Percentiles rank a stretch among this genome's conserved stretches.
Evolutionary conservation across 2,888 invertebrate species (phyloP).

Genomic region (Ptilodon capucinus): DNA sequence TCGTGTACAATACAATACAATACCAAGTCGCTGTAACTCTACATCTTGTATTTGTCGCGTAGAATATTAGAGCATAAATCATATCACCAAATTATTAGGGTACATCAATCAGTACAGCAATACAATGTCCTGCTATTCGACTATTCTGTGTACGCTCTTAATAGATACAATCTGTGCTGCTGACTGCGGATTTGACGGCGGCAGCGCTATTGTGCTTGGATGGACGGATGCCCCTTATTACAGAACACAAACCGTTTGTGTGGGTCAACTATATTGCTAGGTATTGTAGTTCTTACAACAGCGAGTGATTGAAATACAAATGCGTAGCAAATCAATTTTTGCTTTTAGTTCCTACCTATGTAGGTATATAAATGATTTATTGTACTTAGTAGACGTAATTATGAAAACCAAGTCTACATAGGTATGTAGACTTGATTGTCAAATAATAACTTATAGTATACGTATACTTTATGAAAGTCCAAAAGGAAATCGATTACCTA

Average conservation of each 20-base stretch:
- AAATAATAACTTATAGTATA: no score
- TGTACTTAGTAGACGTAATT: no score
- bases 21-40: no score
- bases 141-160: slow-evolving; percentile 20
- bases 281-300: background rate
- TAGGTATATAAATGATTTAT: no score
- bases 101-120: slow-evolving; percentile 21
- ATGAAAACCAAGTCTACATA: no score
- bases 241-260: slow-evolving; percentile 45
- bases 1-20: no score
- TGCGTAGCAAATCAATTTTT: background rate
- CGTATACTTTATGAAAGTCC: background rate
- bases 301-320: slow-evolving; percentile 2
- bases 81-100: background rate
- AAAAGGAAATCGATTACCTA: background rate
- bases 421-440: no score
- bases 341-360: no score
- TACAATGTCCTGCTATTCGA: slow-evolving; percentile 23
- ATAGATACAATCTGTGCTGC: slow-evolving; percentile 35
- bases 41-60: no score
- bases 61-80: background rate
- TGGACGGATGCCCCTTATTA: slow-evolving; percentile 35
- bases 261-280: slow-evolving; percentile 30
- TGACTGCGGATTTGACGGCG: slow-evolving; percentile 28
- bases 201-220: slow-evolving; percentile 29